Percentiles rank a stretch among this genome's conserved stretches.
Conservation (phyloP, 1,140 invertebrate species). For the Neoseiulus cucumeris region DNA sequence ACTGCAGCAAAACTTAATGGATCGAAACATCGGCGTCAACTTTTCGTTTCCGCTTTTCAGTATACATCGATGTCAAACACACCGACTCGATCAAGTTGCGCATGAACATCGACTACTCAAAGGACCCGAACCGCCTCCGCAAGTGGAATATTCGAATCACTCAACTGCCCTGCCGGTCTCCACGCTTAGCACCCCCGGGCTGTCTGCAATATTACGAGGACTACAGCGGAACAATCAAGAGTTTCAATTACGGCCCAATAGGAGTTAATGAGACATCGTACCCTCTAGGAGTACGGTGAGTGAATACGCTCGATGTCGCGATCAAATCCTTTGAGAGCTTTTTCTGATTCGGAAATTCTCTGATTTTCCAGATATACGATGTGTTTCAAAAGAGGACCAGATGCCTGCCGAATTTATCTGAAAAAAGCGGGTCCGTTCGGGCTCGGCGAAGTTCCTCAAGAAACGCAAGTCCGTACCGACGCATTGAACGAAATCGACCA, state of each 20-base stretch:
- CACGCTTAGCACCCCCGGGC: background rate
- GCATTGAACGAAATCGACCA: background rate
- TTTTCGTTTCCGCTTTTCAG: background rate
- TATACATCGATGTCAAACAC: background rate
- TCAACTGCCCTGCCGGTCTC: background rate
- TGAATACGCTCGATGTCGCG: no score
- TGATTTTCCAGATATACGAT: background rate
- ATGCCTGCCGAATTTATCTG: background rate
- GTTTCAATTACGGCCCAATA: background rate
- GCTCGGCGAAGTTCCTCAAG: background rate
- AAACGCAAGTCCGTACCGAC: background rate
- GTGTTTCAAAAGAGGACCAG: background rate
- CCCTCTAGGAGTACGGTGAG: background rate
- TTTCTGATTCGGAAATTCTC: background rate
- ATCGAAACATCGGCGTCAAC: no score
- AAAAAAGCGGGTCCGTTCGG: background rate
- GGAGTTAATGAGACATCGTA: conserved; percentile 4
- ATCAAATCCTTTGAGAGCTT: no score
- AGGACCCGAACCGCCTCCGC: background rate
- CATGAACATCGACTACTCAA: conserved; percentile 9
- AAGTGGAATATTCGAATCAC: conserved; percentile 4
- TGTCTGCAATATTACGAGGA: background rate
- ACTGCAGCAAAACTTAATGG: no score
- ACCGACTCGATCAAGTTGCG: conserved; percentile 4
- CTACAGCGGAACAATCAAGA: conserved; percentile 1